Base-by-base conservation (phyloP, 1,140 invertebrate species). In the Euura saliciscinereae region DNA sequence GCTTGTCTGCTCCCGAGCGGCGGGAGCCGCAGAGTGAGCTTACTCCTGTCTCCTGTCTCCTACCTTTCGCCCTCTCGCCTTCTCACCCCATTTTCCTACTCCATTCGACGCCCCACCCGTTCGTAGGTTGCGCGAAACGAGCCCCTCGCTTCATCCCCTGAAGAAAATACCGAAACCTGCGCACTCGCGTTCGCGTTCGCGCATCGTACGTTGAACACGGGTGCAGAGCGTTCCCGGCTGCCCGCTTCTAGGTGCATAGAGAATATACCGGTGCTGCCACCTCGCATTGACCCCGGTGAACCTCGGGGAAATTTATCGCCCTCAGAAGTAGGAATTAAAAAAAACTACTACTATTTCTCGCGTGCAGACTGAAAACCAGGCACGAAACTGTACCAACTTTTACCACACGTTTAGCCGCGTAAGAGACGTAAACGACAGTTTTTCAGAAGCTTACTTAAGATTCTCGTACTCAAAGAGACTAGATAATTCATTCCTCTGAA, bases 1-100 rank as follows among this genome's bases (percentile, higher is more conserved):
- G 86, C 86, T 86, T 87, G 85, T 88, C 78, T 88, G 86, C 86
- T 88, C 86, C 86, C 86, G 86, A 87, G 86, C 86, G 86, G 86
- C 86, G 86, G 86, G 86, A 87, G 86, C 86, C 86, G 86, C 86
- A 87, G 86, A 88, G 86, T 87, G 86, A 88, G 84, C 83, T 79
- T 81, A 79, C 78, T 80, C 79, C 78, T 82, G 78, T 83, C 76
- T 78, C 77, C 77, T 78, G 78, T 81, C 78, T 81, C 79, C 78
- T 73, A 75, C 74, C 73, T 75, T 74, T 73, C 78, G 70, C 75
- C 71, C 76, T 70, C 76, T 59, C 51, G 51, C 51, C 13, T 59
- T n/a, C 51, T 59, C 82, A 78, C 81, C 80, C 78, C 74, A 75
- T 75, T 72, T 73, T 75, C 73, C 80, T 66, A 75, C 71, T 75